phyloP scores from a whole-genome alignment of 2,888 invertebrate species.

The Diaphora mendica region DNA sequence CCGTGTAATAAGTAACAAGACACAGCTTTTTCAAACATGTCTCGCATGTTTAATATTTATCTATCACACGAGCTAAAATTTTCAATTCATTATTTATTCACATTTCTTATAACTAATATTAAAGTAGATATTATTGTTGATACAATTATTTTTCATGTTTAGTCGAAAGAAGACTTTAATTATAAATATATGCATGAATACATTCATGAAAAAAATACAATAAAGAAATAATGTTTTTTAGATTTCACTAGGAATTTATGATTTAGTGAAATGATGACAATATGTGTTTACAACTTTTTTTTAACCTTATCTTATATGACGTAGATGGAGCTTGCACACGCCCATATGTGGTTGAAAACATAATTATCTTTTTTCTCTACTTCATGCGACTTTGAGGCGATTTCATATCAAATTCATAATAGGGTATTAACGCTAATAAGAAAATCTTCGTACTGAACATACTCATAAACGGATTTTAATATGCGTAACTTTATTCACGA shows the following conservation, averaged over 20 bases:
- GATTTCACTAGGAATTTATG: constrained; percentile 38
- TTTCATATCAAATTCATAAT: constrained; percentile 71
- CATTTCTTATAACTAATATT: constrained; percentile 19
- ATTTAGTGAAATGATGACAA: constrained; percentile 40
- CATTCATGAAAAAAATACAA: constrained; percentile 16
- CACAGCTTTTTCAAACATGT: constrained; percentile 52
- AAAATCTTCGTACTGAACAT: constrained; percentile 37
- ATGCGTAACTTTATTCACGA: constrained; percentile 24
- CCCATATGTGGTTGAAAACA: constrained; percentile 56
- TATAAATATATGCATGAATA: constrained; percentile 15
- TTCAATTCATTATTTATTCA: constrained; percentile 31
- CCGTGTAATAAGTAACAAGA: constrained; percentile 55
- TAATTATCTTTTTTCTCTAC: constrained; percentile 72
- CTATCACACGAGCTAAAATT: constrained; percentile 38
- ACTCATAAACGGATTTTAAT: constrained; percentile 23
- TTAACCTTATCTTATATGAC: constrained; percentile 35
- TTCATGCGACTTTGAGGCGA: constrained; percentile 61
- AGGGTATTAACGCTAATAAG: constrained; percentile 75
- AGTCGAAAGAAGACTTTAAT: constrained; percentile 30
- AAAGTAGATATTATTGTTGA: constrained; percentile 5
- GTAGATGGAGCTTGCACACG: constrained; percentile 40
- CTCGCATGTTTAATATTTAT: constrained; percentile 38
- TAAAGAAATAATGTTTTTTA: constrained; percentile 12
- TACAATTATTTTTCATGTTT: constrained; percentile 20
- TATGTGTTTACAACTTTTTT: constrained; percentile 28